Evolutionary conservation across 2,113 vertebrate species (phyloP).

Genomic region (Antennarius striatus): DNA sequence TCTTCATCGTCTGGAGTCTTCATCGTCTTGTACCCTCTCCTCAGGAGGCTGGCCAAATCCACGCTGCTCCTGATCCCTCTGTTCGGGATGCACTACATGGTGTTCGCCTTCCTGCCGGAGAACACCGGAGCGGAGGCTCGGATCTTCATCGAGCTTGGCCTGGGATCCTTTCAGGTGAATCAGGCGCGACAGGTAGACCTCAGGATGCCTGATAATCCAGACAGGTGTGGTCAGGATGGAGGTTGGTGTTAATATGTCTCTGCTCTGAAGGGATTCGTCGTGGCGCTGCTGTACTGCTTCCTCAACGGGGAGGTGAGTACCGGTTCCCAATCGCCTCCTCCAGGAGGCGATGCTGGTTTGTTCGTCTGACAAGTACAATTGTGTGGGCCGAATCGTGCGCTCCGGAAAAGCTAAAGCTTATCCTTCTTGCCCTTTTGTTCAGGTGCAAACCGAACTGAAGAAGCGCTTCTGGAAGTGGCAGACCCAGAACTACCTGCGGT

Average conservation of each 20-base stretch:
- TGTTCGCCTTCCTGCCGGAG: conserved; percentile 92
- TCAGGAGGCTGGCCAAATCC: conserved; percentile 92
- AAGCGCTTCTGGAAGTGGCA: conserved; percentile 81
- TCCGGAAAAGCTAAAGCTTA: too few species aligned
- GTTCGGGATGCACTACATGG: conserved; percentile 93
- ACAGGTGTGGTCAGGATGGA: neutral
- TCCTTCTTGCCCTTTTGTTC: neutral
- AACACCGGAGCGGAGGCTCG: conserved; percentile 83
- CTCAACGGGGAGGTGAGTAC: conserved; percentile 90
- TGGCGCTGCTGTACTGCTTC: conserved; percentile 93
- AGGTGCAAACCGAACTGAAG: conserved; percentile 83
- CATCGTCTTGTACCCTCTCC: neutral
- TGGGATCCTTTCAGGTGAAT: conserved; percentile 90
- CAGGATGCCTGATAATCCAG: neutral
- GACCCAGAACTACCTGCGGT: conserved; percentile 76
- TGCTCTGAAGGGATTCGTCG: conserved; percentile 86
- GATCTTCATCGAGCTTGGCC: conserved; percentile 88
- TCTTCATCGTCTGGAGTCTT: neutral
- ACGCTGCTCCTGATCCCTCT: conserved; percentile 94
- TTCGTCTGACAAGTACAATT: neutral
- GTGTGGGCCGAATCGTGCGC: too few species aligned
- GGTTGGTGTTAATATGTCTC: neutral
- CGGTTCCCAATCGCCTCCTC: neutral
- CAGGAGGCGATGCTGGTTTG: neutral
- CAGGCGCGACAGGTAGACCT: neutral